Conservation (phyloP, 2,797 vertebrate genomes). For the Melanitta fusca region DNA sequence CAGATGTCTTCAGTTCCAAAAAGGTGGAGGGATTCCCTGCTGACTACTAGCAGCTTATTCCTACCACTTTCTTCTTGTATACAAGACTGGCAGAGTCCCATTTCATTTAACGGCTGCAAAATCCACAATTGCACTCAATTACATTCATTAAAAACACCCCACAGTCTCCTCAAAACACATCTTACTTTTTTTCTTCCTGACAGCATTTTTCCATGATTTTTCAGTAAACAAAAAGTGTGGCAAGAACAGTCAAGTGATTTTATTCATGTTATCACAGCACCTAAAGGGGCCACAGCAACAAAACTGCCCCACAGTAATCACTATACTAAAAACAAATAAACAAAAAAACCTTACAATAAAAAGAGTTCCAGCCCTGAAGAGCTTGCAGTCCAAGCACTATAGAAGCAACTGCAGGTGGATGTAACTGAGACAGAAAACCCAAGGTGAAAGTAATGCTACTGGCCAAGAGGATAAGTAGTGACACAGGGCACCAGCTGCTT, state of each 20-base stretch:
- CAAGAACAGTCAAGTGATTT: conserved; percentile 38
- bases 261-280: background rate
- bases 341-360: background rate
- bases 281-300: background rate
- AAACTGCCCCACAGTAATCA: background rate
- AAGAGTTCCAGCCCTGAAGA: background rate
- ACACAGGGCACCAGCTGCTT: conserved; percentile 50
- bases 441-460: conserved; percentile 9
- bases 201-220: background rate
- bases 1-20: background rate
- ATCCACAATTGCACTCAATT: background rate
- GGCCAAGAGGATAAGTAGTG: background rate
- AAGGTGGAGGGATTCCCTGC: background rate
- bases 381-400: background rate
- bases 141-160: background rate
- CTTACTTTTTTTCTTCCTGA: conserved; percentile 1
- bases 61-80: background rate
- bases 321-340: background rate
- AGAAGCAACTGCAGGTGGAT: conserved; percentile 33
- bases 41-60: background rate
- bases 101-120: conserved; percentile 5
- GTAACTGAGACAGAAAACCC: background rate
- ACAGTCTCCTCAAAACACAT: background rate
- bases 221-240: background rate
- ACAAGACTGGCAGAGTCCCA: background rate